These are phyloP conservation scores for Sanderia malayensis DNA, from an alignment of 30 jellyfish, hydroid and myxozoan species.

Conservation along the genomic window DNA sequence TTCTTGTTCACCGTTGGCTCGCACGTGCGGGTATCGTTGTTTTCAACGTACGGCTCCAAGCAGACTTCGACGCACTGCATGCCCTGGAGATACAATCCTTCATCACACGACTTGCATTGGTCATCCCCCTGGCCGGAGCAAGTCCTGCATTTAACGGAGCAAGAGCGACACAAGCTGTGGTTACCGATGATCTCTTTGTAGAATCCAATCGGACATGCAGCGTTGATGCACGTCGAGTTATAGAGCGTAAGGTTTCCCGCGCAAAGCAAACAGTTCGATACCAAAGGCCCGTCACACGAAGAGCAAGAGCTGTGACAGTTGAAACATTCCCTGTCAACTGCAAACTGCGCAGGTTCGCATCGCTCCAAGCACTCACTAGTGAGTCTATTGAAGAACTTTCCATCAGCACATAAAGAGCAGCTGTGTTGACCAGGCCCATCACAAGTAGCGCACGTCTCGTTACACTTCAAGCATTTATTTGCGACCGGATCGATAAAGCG, in stretches of 20 bases:
- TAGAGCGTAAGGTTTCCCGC: constrained; percentile 16
- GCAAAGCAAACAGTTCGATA: constrained; percentile 43
- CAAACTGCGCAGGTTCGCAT: constrained; percentile 22
- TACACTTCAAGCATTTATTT: constrained; percentile 12
- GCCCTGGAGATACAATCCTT: constrained; percentile 19
- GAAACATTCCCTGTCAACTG: constrained; percentile 34
- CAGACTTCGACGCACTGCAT: constrained; percentile 41
- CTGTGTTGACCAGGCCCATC: constrained; percentile 11
- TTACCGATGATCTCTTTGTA: constrained; percentile 9
- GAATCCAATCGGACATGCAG: constrained; percentile 52
- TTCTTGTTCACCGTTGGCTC: constrained; percentile 9
- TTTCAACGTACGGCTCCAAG: constrained; percentile 16
- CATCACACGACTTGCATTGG: constrained; percentile 46
- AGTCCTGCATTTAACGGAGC: constrained; percentile 23
- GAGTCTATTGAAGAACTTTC: constrained; percentile 5
- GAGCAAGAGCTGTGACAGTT: constrained; percentile 67
- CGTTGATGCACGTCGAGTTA: constrained; percentile 46
- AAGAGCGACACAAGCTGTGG: constrained; percentile 16
- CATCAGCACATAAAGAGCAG: constrained; percentile 44
- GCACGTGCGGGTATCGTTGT: constrained; percentile 28
- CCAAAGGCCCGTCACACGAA: constrained; percentile 45
- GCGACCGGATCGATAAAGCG: constrained; percentile 7
- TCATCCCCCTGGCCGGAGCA: constrained; percentile 23
- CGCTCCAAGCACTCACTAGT: constrained; percentile 7
- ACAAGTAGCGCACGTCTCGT: constrained; percentile 10